Percentiles rank a stretch among this genome's conserved stretches.
Evolutionary conservation across 2,113 vertebrate species (phyloP).

Genomic region (Neodontobutis hainanensis): DNA sequence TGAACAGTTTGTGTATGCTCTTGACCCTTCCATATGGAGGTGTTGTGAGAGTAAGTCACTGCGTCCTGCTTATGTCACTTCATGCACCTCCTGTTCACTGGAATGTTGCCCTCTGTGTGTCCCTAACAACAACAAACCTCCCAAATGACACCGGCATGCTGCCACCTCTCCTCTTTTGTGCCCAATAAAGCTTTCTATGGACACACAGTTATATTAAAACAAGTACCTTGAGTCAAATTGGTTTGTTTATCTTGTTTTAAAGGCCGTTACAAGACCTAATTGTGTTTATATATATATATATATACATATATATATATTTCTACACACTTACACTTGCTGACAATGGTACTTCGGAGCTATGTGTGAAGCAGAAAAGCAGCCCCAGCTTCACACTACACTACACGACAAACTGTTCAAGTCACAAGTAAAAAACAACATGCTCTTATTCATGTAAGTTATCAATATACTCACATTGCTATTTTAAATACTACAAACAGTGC

Average conservation of each 20-base stretch:
- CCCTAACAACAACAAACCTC: conserved; percentile 50
- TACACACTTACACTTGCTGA: conserved; percentile 24
- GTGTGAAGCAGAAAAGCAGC: conserved; percentile 29
- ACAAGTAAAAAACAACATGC: neutral
- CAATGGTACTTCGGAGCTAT: conserved; percentile 34
- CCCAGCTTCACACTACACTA: conserved; percentile 18
- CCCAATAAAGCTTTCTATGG: conserved; percentile 5
- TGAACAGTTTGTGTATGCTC: conserved; percentile 29
- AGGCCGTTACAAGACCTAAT: neutral
- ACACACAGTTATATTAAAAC: neutral
- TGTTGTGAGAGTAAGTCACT: conserved; percentile 44
- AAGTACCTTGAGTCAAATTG: too few relatives aligned
- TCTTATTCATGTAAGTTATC: conserved; percentile 12
- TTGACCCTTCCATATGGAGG: conserved; percentile 70
- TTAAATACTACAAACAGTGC: conserved; percentile 12
- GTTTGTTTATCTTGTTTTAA: neutral
- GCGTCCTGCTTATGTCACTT: conserved; percentile 73
- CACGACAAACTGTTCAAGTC: conserved; percentile 4
- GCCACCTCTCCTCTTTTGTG: conserved; percentile 25
- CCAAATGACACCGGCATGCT: conserved; percentile 44
- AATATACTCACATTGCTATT: conserved; percentile 27
- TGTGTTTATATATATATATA: neutral
- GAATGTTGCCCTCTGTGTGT: conserved; percentile 59
- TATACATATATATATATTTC: neutral
- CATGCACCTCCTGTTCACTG: conserved; percentile 65